phyloP scores from a whole-genome alignment of 1,140 invertebrate genomes.

The Riptortus pedestris region DNA sequence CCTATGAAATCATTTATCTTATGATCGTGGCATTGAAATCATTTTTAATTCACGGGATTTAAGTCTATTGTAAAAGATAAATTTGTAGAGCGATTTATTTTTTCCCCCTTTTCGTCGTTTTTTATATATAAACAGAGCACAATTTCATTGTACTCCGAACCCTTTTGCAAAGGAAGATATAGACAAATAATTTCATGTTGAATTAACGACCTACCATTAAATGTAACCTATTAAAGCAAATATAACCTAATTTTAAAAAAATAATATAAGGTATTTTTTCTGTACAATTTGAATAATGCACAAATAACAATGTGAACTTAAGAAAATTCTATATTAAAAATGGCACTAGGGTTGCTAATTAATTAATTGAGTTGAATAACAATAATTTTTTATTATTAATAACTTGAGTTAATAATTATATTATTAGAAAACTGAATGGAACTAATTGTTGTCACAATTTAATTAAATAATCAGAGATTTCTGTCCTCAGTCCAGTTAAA shows the following conservation, averaged over 20 bases:
- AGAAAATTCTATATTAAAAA: background rate
- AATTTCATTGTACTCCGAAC: background rate
- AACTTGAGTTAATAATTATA: background rate
- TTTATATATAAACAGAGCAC: too few species aligned
- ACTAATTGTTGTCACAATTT: background rate
- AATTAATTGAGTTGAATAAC: background rate
- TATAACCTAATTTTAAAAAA: background rate
- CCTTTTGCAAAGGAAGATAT: background rate
- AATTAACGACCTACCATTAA: too few species aligned
- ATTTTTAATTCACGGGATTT: too few species aligned
- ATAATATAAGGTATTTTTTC: background rate
- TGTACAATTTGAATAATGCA: background rate
- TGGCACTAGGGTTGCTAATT: background rate
- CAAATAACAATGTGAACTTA: constrained; percentile 6
- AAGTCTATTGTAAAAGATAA: too few species aligned
- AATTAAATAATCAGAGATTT: background rate
- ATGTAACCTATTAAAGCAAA: constrained; percentile 4
- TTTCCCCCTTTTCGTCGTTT: too few species aligned
- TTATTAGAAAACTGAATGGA: background rate
- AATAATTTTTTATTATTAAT: too few species aligned
- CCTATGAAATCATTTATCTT: too few species aligned
- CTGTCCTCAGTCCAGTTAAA: background rate
- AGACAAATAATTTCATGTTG: background rate
- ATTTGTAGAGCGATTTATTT: too few species aligned
- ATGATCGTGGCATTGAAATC: too few species aligned